A percentile compares a stretch with the other conserved stretches of the same genome.
Evolutionary conservation across 2,113 vertebrate genomes (phyloP).

Genomic region (Perca flavescens): DNA sequence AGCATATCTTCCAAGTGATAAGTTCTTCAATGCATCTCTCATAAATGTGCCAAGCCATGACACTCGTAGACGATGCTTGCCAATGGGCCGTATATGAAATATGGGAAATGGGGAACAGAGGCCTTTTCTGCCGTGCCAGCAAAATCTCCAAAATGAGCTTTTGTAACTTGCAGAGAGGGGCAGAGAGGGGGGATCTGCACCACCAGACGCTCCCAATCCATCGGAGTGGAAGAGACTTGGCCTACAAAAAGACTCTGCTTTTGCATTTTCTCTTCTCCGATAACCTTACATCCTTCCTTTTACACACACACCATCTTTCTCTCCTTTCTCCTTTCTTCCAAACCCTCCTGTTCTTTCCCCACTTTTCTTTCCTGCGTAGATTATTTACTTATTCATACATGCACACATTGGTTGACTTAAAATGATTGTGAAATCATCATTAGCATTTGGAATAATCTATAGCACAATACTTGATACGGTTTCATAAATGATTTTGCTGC

Average conservation of each 20-base stretch:
- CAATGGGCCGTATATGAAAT: slow-evolving; percentile 80
- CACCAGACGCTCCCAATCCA: slow-evolving; percentile 40
- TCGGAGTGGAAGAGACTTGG: slow-evolving; percentile 18
- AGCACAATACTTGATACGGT: neutral
- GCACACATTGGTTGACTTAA: neutral
- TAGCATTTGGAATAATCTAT: neutral
- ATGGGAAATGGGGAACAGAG: slow-evolving; percentile 74
- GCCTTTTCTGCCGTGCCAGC: slow-evolving; percentile 76
- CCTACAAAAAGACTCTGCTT: slow-evolving; percentile 8
- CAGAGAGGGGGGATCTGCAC: slow-evolving; percentile 33
- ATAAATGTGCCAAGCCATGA: slow-evolving; percentile 71
- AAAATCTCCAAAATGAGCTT: slow-evolving; percentile 79
- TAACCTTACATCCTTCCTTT: slow-evolving; percentile 22
- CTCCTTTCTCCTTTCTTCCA: neutral
- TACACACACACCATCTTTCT: neutral
- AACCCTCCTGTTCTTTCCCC: neutral
- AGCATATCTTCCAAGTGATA: slow-evolving; percentile 66
- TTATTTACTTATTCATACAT: neutral
- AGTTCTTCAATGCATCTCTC: slow-evolving; percentile 60
- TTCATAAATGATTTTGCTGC: neutral
- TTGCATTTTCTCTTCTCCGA: slow-evolving; percentile 8
- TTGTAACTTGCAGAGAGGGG: slow-evolving; percentile 61
- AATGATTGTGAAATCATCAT: neutral
- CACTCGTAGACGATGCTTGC: slow-evolving; percentile 68
- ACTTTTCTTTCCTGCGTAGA: neutral